These are phyloP conservation scores for Drosophila testacea DNA, from an alignment of 2,888 invertebrate species.

Conservation along the genomic window DNA sequence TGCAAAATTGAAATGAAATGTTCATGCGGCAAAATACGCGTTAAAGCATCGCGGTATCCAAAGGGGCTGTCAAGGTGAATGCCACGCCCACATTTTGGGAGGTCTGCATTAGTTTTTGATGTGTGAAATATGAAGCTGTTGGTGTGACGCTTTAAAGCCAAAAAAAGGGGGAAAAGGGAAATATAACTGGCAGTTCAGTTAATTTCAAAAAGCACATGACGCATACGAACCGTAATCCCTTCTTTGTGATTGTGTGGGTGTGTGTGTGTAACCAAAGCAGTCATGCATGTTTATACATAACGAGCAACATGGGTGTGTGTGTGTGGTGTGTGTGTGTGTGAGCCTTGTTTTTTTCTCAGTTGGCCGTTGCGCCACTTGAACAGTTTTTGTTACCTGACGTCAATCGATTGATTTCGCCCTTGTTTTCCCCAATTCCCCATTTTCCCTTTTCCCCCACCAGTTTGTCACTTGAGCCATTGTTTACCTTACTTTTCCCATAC, in stretches of 20 bases:
- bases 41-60: conserved; percentile 21
- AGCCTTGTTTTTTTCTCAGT: conserved; percentile 7
- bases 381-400: conserved; percentile 65
- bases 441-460: background rate
- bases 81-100: conserved; percentile 29
- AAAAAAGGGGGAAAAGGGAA: background rate
- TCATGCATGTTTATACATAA: conserved; percentile 59
- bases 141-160: conserved; percentile 26
- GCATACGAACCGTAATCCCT: conserved; percentile 49
- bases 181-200: conserved; percentile 40
- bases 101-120: conserved; percentile 26
- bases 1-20: conserved; percentile 45
- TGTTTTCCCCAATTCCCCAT: background rate
- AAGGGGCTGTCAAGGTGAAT: conserved; percentile 5
- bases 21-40: conserved; percentile 18
- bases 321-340: conserved; percentile 26
- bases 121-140: conserved; percentile 24
- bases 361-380: conserved; percentile 42
- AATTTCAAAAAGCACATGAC: conserved; percentile 53
- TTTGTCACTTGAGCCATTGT: conserved; percentile 8
- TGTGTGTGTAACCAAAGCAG: conserved; percentile 45
- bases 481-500: conserved; percentile 9
- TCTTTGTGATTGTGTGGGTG: background rate
- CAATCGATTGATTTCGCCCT: conserved; percentile 73
- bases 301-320: conserved; percentile 37